Base-by-base conservation (phyloP, 2,113 vertebrate species). In the Papio anubis region DNA sequence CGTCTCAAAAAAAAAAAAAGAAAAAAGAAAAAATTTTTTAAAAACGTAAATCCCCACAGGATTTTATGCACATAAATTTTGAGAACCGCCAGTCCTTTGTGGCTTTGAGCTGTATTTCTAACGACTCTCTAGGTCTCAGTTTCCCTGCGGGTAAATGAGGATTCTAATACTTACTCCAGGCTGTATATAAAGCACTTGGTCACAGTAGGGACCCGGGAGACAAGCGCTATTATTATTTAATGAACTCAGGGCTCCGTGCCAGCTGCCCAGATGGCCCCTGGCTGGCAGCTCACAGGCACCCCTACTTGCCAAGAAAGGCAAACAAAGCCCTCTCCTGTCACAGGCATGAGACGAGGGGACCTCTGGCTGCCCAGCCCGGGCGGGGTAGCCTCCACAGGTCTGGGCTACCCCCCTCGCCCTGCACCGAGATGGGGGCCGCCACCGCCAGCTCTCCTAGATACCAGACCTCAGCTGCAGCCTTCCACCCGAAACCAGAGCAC, bases 241-340 rank as follows among this genome's bases (percentile, higher is more conserved):
- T 2, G 4, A 85, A 38, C 2, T 38, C 40, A 11, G 78, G 43
- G 61, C 79, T 66, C 70, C 8, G 30, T 38, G 75, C 89, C 78
- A 68, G n/a, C 52, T 3, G 11, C 59, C 88, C 73, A 73, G 70
- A 92, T 32, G 84, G 83, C 17, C 94, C 64, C 79, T 55, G 11
- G 70, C 81, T 82, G 59, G 35, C 79, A 32, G 43, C 40, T 90
- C 59, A 27, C 9, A 81, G 66, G 68, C 1, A 35, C 10, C 43
- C 52, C 72, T 79, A 4, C 68, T 82, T 17, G 27, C 66, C 96
- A 57, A 80, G 72, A 75, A 76, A 85, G 88, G 8, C 86, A 80
- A 45, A 95, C 90, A 89, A 83, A 91, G 89, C 78, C 57, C 18
- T 73, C 78, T 90, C 78, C 43, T 32, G 27, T 48, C 7, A 32